Evolutionary conservation across 2,797 vertebrate species (phyloP), one percentile per base, ranked within the genome.

Genomic region (Adelosebastes latens): DNA sequence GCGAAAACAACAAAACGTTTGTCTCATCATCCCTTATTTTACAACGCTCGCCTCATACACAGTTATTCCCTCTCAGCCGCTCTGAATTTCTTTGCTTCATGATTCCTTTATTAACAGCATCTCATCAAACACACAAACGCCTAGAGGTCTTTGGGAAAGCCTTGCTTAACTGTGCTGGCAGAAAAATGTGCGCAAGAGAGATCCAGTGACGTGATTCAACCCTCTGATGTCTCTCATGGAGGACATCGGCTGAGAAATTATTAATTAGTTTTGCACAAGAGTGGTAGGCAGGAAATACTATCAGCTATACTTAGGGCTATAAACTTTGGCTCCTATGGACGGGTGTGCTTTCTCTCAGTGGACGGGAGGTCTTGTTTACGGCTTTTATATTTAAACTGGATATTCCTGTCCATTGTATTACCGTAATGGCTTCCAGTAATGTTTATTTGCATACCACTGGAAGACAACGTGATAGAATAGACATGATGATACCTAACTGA

Each of bases 241-340:
- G 89, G 82, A 93, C 90, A 94, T 90, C 87, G 74, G 77, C 74
- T 92, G 84, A 87, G 93, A 93, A 95, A 92, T 95, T 95, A 96
- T 95, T 94, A 95, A 96, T 91, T 93, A 89, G 91, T 92, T 93
- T 87, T 92, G 88, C 88, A 89, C 84, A 91, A 87, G 89, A 92
- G 82, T 89, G 87, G 81, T 84, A 82, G 81, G 86, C 84, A 91
- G 80, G 84, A 92, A 89, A 93, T 93, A 91, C 81, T 90, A 90
- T 88, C 75, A 88, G 87, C 89, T 89, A 88, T 89, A 90, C 87
- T 91, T 88, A 82, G 83, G 81, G 78, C 90, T 83, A 73, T 85
- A 89, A 74, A 80, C 72, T 75, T 83, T 64, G 81, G 74, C 78
- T 92, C 79, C 71, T 86, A 78, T 75, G 77, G 60, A 87, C 52